These are phyloP conservation scores for Selene dorsalis DNA, from an alignment of 2,797 vertebrate species.

Conservation along the genomic window DNA sequence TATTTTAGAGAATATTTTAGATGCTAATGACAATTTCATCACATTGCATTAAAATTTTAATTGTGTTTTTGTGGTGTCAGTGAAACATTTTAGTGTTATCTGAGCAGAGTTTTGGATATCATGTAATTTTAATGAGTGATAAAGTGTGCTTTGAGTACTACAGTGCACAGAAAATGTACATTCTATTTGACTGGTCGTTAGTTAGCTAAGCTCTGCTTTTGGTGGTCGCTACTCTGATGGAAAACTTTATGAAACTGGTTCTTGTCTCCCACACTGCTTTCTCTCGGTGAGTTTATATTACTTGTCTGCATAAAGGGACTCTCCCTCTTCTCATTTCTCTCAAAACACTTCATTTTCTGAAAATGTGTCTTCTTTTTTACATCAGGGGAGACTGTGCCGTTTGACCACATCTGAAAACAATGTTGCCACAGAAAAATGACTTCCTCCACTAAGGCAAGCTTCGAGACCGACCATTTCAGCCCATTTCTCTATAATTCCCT, in stretches of 20 bases:
- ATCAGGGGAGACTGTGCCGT: constrained; percentile 59
- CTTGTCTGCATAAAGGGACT: constrained; percentile 78
- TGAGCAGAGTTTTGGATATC: constrained; percentile 26
- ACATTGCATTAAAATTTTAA: constrained; percentile 7
- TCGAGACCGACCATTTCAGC: constrained; percentile 50
- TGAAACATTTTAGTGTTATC: constrained; percentile 18
- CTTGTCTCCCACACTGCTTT: constrained; percentile 82
- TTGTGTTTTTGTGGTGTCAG: constrained; percentile 8
- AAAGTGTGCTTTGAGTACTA: constrained; percentile 40
- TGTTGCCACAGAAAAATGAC: constrained; percentile 77
- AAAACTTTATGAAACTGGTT: constrained; percentile 81
- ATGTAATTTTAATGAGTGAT: constrained; percentile 43
- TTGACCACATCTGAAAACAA: constrained; percentile 80
- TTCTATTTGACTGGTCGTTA: constrained; percentile 66
- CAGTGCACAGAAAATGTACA: constrained; percentile 41
- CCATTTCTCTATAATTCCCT: constrained; percentile 46
- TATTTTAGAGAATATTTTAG: constrained; percentile 6
- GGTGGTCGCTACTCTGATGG: constrained; percentile 78
- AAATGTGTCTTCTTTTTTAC: constrained; percentile 69
- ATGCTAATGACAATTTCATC: constrained; percentile 12
- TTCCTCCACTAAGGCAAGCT: constrained; percentile 63
- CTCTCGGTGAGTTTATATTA: constrained; percentile 82
- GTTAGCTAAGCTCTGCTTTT: constrained; percentile 68
- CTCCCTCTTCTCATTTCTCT: constrained; percentile 84
- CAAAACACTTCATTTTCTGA: constrained; percentile 84